Base-by-base conservation (phyloP, 2,113 vertebrate species). In the Leucosticte australis region DNA sequence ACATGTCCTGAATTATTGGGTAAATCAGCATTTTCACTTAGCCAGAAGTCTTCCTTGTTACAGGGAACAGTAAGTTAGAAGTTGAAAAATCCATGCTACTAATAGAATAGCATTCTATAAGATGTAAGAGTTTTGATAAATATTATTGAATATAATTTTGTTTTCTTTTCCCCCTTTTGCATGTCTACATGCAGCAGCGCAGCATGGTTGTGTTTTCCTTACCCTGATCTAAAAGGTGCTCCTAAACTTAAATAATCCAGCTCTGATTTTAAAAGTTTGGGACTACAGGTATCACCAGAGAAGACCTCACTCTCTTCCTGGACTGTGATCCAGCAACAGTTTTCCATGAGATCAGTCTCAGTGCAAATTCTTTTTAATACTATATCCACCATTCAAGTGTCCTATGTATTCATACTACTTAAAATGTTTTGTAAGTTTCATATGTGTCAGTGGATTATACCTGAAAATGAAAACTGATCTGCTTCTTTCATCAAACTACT, bases 141-240 rank as follows among this genome's bases (percentile, higher is more conserved):
- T 74, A 27, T 42, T 23, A 53, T 39, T 69, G 10, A 63, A 27
- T 31, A n/a, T 9, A 5, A 37, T 83, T 87, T 79, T 78, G 26
- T 37, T 79, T 68, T 68, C 26, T n/a, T 68, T 49, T 71, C 26
- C 14, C 15, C 17, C 3, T 12, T 69, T 88, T 37, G 13, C 23
- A 59, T 59, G 17, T 42, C 27, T 59, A 13, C 7, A 37, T 1
- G 0, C 39, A 80, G 67, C n/a, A 75, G 20, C 0, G 0, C 46
- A 82, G 20, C 17, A 31, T 35, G 15, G 30, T 28, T 60, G 15
- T 33, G 41, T 90, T 56, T 68, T 78, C 35, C 33, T 63, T 64
- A 59, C 23, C 9, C 53, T 56, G 17, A 28, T 35, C 52, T 44
- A 41, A 90, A 83, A 56, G 13, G 13, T 3, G 2, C 39, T 74